Conservation (phyloP, 2,888 invertebrate species). For the Tachina grossa region DNA sequence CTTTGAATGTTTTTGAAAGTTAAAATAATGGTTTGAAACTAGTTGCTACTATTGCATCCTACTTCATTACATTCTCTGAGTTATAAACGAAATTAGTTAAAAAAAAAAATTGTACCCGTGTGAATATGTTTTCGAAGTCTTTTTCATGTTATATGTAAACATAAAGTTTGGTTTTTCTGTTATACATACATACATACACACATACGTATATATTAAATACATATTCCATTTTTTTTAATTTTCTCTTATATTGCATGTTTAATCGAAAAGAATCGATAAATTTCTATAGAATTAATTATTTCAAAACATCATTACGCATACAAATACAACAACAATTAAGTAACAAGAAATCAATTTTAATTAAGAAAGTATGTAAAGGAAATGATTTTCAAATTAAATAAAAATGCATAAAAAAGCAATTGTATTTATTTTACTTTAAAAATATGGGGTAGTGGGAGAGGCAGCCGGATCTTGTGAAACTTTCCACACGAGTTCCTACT, state of each 20-base stretch:
- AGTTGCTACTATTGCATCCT: neutral
- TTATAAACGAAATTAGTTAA: constrained; percentile 30
- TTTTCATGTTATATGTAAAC: neutral
- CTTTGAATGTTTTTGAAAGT: constrained; percentile 28
- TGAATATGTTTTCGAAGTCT: constrained; percentile 9
- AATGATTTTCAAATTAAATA: constrained; percentile 60
- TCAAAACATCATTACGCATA: constrained; percentile 57
- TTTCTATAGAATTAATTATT: constrained; percentile 61
- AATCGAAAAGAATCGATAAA: constrained; percentile 25
- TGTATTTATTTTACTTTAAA: neutral
- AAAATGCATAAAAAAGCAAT: constrained; percentile 33
- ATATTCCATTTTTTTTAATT: constrained; percentile 43
- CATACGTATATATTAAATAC: neutral
- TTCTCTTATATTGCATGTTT: constrained; percentile 47
- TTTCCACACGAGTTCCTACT: too few species aligned
- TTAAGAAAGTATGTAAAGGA: constrained; percentile 67
- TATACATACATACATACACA: too few species aligned
- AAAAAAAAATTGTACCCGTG: constrained; percentile 25
- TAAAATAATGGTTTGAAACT: constrained; percentile 3
- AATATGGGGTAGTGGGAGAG: too few species aligned
- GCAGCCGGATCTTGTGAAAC: too few species aligned
- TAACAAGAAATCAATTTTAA: constrained; percentile 61
- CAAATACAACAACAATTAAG: constrained; percentile 55
- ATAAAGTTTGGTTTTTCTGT: too few species aligned
- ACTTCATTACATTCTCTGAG: constrained; percentile 50